Evolutionary conservation across 2,797 vertebrate genomes (phyloP), one percentile per base, ranked within the genome.

Genomic region (Rhadinocentrus ornatus): DNA sequence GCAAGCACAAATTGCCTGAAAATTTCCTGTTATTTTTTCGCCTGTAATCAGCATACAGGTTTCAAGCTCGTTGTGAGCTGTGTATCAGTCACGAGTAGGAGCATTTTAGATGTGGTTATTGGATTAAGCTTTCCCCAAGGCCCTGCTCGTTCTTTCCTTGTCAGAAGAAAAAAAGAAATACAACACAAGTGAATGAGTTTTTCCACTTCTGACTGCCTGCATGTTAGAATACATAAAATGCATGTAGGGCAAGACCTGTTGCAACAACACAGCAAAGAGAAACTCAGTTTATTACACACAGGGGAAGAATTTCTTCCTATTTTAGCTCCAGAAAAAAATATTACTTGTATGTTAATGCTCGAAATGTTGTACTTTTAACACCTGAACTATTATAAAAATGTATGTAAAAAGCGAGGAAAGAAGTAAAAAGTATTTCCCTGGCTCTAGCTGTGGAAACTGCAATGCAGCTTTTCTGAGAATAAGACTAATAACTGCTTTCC

Each of bases 381-480:
- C 24, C 1, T 6, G 10, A 46, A 46, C 53, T 44, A 5, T 56
- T 22, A 11, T 41, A 29, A 29, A 37, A 55, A 39, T 54, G 52
- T 27, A 54, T 29, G 24, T 54, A 50, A 18, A 8, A 68, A 48
- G 37, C 22, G 27, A 46, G 57, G 27, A 57, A 55, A 55, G 15
- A 2, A 29, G 56, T n/a, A 68, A 71, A 56, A 16, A 20, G 29
- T 59, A 27, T 27, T 27, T 53, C 2, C 29, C 48, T 83, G 69
- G 52, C 61, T 68, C 35, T 4, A 31, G 12, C 41, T 11, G 0
- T 76, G 73, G 73, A 89, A 83, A 73, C 50, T 63, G 59, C 32
- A 58, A 62, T 20, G 32, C 31, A 48, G 60, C 10, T 39, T 39
- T 26, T 66, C 69, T 64, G 64, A 44, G 55, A 81, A 62, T 60